These are phyloP conservation scores for Phrynocephalus forsythii DNA, from an alignment of 2,797 vertebrate genomes.

Conservation along the genomic window DNA sequence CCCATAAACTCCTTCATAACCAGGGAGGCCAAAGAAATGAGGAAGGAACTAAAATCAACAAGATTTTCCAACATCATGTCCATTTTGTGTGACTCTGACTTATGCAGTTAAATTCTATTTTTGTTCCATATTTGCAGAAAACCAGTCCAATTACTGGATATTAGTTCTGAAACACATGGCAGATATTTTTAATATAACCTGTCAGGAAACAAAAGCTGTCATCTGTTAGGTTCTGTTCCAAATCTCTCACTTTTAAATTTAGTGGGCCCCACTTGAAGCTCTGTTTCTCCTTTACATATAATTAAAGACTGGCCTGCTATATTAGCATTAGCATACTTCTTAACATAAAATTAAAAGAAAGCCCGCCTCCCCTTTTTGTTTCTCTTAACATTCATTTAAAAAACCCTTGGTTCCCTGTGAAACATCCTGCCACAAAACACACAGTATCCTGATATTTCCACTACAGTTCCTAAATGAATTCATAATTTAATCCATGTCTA, in stretches of 20 bases:
- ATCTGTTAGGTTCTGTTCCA: not conserved
- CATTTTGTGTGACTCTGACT: not conserved
- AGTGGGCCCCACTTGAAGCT: slow-evolving; percentile 5
- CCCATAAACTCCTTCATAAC: not conserved
- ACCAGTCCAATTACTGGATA: not conserved
- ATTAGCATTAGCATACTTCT: slow-evolving; percentile 1
- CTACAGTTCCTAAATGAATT: not conserved
- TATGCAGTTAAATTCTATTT: not conserved
- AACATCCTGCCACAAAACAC: slow-evolving; percentile 17
- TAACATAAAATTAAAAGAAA: slow-evolving; percentile 11
- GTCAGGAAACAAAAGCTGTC: slow-evolving; percentile 10
- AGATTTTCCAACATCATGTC: not conserved
- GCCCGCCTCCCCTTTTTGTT: not conserved
- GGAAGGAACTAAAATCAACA: not conserved
- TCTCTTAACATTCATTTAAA: slow-evolving; percentile 9
- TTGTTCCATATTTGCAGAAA: slow-evolving; percentile 6
- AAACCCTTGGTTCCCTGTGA: not conserved
- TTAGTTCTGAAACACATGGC: not conserved
- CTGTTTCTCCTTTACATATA: slow-evolving; percentile 10
- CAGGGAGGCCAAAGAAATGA: not conserved
- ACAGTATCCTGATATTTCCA: not conserved
- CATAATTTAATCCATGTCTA: not conserved
- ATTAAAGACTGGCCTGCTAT: not conserved
- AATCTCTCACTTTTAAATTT: not conserved
- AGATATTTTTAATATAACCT: slow-evolving; percentile 14